Base-by-base conservation (phyloP, 2,888 invertebrate species). In the Onchidella celtica region DNA sequence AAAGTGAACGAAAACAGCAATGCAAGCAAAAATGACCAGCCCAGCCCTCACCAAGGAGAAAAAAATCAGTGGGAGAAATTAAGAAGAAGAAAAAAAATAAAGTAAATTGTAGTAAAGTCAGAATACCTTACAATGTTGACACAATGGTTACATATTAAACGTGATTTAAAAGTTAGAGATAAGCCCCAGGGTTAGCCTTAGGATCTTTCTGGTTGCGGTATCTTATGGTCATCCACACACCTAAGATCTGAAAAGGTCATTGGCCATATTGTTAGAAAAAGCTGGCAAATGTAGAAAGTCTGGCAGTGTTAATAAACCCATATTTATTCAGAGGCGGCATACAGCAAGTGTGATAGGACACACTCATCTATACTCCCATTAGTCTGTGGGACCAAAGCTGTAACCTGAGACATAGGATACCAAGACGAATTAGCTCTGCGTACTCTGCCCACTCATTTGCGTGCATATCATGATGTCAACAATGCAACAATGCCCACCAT, bases 161-260 rank as follows among this genome's bases (percentile, higher is more conserved):
- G 63, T 6, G 69, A 61, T 11, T 21, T 34, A 59, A 47, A 24
- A 29, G 76, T 85, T 88, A 89, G 68, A 98, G 96, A 95, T 98
- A 98, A 95, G 98, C 98, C 95, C 97, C 97, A 93, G 98, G 97
- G 95, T 98, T 97, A 95, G 97, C 97, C 90, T 97, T 95, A 91
- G 98, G 98, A 95, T 98, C 98, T 96, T 98, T 98, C 95, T 98
- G 98, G 95, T 99, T 99, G 95, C 99, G 96, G 95, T 97, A 99
- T 92, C 98, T 96, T 94, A 98, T 96, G 91, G 98, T 98, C 95
- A 99, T 95, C 97, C 97, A 97, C 87, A 98, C 97, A 94, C 98
- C 98, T 94, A 98, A 95, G 95, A 99, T 98, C 98, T 99, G 97
- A 88, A 95, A 93, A 77, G 24, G 29, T 61, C 38, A 55, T 11